phyloP scores from a whole-genome alignment of 2,113 vertebrate genomes.

The Myotis lucifugus region DNA sequence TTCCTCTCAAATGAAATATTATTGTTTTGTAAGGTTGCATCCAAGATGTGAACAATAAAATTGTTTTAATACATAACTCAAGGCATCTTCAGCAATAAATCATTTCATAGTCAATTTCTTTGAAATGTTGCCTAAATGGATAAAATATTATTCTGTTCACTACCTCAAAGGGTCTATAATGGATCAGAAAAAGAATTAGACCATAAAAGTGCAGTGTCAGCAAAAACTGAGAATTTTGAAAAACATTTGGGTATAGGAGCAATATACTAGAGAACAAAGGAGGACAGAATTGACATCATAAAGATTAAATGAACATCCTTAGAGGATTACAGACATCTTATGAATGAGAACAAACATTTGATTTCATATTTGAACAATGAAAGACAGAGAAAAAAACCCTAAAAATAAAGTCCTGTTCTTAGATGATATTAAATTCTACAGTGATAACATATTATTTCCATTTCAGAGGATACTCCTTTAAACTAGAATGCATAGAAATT shows the following conservation, averaged over 20 bases:
- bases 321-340: background rate
- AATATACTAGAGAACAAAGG: background rate
- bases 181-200: background rate
- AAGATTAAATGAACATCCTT: background rate
- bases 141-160: background rate
- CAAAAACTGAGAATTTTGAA: conserved; percentile 15
- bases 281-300: background rate
- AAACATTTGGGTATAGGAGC: background rate
- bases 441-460: background rate
- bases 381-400: no score
- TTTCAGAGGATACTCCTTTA: background rate
- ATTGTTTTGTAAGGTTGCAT: background rate
- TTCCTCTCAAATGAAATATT: background rate
- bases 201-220: background rate
- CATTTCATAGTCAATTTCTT: background rate
- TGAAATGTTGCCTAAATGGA: background rate
- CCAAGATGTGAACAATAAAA: background rate
- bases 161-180: background rate
- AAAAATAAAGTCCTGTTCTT: background rate
- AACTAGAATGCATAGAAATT: background rate
- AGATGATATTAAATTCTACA: background rate
- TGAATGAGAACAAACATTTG: background rate
- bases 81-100: background rate
- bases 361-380: background rate
- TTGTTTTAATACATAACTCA: background rate